Evolutionary conservation across 1,140 invertebrate genomes (phyloP), one percentile per base, ranked within the genome.

Genomic region (Trypoxylus dichotomus): DNA sequence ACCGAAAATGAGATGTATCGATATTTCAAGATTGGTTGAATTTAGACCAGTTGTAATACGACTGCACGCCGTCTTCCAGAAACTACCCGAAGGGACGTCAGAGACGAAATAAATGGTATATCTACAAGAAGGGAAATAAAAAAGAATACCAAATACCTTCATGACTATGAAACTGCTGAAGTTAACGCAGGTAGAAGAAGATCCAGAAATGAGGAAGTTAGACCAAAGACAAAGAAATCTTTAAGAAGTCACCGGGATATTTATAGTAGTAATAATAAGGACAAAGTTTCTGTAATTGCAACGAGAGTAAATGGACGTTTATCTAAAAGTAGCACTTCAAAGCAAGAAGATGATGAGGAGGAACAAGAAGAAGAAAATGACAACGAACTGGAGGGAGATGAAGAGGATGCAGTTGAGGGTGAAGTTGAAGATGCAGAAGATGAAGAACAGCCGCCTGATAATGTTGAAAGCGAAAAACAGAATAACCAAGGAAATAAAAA

Each of bases 101-200:
- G 72, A 13, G 32, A 73, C 73, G 76, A 77, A 19, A 19, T 78
- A n/a, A 76, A 78, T 71, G 60, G 74, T 32, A 41, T 75, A 19
- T 8, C 47, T 41, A 73, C 41, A 5, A 47, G 77, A 29, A 58
- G 78, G 42, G 76, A 81, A 73, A 76, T 83, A 19, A 83, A 81
- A 79, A 81, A 81, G 76, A 80, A 79, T 32, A 73, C 78, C 11
- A 80, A 80, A 63, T 83, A 81, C 75, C 60, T 83, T 43, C 80
- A 76, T 54, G 79, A 80, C 71, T 83, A 80, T 77, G 79, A 80
- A 77, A 79, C 78, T 42, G 77, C 79, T 25, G 78, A 79, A 7
- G 72, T 77, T 13, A 25, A 75, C 1, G 21, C 74, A 58, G 75
- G 76, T 74, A 47, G 76, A 54, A 54, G 77, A 42, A 77, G 79